Base-by-base conservation (phyloP, 2,888 invertebrate species). In the Artemia sinica region DNA sequence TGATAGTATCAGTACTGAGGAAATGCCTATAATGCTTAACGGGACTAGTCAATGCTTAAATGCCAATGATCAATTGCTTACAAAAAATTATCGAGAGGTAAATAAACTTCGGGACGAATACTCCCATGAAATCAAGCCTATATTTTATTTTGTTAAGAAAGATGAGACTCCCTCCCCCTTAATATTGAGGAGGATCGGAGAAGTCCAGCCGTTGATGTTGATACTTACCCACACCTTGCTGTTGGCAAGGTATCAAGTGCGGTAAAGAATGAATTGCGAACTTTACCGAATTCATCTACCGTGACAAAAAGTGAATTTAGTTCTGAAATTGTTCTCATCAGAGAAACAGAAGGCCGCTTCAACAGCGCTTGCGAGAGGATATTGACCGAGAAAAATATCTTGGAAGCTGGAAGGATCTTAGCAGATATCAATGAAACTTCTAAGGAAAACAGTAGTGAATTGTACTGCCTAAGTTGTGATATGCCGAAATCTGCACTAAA, bases 401-500 rank as follows among this genome's bases (percentile, higher is more conserved):
- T 58, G 63, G 63, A 58, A 28, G 63, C 63, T 58, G 63, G 63
- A 28, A 41, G 41, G 41, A 58, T 58, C 63, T 58, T 58, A 58
- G 63, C 63, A 58, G 63, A 58, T 58, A 58, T 58, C 28, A 58
- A 49, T 8, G 50, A 49, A 68, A 65, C 13, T 14, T 48, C 12
- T 18, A 49, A 48, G 7, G 66, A 14, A 48, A 18, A 50, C n/a
- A 65, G 48, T 63, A 66, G n/a, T 5, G 65, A 18, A 50, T 41
- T 66, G 50, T 50, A n/a, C 48, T 48, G 48, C 14, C 66, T 67
- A 41, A 41, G 66, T 14, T 28, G 28, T 84, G 84, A 78, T 83
- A 66, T 72, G 67, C 81, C 86, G 74, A 86, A 85, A 76, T 86
- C 87, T 50, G 81, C 89, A 74, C 82, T 90, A 69, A 89, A 89